Conservation (phyloP, 2,888 invertebrate genomes). For the Petrophora chlorosata region DNA sequence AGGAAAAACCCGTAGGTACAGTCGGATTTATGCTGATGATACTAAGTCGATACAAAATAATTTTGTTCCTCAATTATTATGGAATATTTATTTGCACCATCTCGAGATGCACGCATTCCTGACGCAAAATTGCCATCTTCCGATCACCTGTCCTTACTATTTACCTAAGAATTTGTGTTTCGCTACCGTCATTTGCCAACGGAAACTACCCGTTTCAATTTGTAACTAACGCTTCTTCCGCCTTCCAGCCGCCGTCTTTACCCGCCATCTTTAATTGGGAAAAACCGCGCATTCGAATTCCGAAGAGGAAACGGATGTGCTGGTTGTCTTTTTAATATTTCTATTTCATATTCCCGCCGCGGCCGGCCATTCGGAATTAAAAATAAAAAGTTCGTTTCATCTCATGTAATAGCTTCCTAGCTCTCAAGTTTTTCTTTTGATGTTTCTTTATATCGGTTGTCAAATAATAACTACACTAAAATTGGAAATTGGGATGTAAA, state of each 20-base stretch:
- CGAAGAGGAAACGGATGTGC: conserved; percentile 76
- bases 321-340: conserved; percentile 75
- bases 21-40: too few relatives aligned
- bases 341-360: conserved; percentile 68
- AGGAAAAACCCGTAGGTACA: too few relatives aligned
- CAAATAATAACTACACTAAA: conserved; percentile 37
- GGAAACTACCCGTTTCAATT: conserved; percentile 75
- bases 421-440: conserved; percentile 58
- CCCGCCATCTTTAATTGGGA: conserved; percentile 54
- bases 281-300: conserved; percentile 55
- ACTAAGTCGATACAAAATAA: too few relatives aligned
- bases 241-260: too few relatives aligned
- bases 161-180: conserved; percentile 35
- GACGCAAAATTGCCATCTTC: conserved; percentile 18
- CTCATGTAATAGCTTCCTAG: conserved; percentile 64
- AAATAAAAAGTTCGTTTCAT: conserved; percentile 73
- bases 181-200: conserved; percentile 51
- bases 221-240: conserved; percentile 50
- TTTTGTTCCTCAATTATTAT: too few relatives aligned
- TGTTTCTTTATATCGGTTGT: conserved; percentile 50
- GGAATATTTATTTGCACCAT: too few relatives aligned
- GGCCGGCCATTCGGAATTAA: conserved; percentile 66
- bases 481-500: conserved; percentile 26
- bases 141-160: conserved; percentile 28
- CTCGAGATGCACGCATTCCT: conserved; percentile 21